Base-by-base conservation (phyloP, 2,113 vertebrate species). In the Geococcyx californianus region DNA sequence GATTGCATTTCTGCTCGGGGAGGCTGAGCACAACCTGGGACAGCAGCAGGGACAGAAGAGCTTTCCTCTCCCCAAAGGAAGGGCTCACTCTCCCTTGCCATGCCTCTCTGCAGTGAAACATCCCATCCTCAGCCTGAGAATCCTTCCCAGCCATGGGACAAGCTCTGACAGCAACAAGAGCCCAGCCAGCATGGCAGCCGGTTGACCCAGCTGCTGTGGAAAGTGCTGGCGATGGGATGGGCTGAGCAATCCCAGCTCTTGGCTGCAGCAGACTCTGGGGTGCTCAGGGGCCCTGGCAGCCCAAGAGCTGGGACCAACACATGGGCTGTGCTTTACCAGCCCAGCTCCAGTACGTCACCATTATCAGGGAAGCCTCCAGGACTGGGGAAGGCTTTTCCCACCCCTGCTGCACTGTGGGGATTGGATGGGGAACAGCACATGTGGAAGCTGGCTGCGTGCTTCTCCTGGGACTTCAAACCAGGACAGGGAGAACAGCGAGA, bases 361-460 rank as follows among this genome's bases (percentile, higher is more conserved):
- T 24, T 89, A 68, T 64, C 26, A 17, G 38, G 69, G 36, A 24
- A 80, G 7, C 77, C 84, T 26, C 3, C 0, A 34, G 62, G 1
- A 0, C 62, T 4, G 54, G 31, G 26, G 4, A 63, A 76, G 67
- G 90, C 49, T 90, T 23, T 45, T 69, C 75, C 76, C 62, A 33
- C 4, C 49, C 24, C 47, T 52, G 52, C 77, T 16, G 73, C 0
- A 17, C 84, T 17, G 11, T 6, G 13, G 62, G 36, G 7, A 4
- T 0, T 1, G 38, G 56, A 64, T 40, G 49, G 62, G 66, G 79
- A 67, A 42, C 0, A 1, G 52, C 12, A 40, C 13, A 0, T 1
- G 17, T 0, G 40, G 7, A 55, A 66, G 38, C 6, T 2, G 1
- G 17, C 74, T 28, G 58, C 0, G 1, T 18, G 51, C 51, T 24